A percentile compares a stretch with the other conserved stretches of the same genome.
These are phyloP conservation scores for Ovibos moschatus DNA, from an alignment of 2,113 vertebrate species.

Conservation along the genomic window DNA sequence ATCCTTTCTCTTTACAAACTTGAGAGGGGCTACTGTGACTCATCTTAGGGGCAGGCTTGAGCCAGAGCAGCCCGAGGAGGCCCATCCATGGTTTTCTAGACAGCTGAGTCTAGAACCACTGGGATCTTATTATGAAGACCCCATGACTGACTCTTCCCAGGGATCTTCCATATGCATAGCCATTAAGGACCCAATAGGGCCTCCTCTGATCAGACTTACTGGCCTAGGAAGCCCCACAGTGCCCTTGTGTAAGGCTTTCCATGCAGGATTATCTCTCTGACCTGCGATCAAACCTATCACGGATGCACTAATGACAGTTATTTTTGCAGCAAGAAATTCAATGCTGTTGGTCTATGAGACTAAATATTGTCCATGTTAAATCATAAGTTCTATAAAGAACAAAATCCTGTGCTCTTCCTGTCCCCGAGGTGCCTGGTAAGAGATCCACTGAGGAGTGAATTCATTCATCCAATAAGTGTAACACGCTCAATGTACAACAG, in stretches of 20 bases:
- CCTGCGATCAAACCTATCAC: neutral
- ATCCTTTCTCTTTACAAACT: neutral
- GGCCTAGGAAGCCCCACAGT: neutral
- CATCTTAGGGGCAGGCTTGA: neutral
- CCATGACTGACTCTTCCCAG: neutral
- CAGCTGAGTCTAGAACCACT: neutral
- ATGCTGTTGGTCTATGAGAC: neutral
- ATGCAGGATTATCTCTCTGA: neutral
- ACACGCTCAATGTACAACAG: neutral
- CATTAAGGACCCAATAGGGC: neutral
- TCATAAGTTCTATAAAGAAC: neutral
- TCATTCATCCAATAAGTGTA: neutral
- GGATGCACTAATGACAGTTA: neutral
- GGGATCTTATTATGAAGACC: neutral
- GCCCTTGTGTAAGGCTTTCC: neutral
- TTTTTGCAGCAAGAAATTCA: neutral
- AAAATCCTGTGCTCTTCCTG: neutral
- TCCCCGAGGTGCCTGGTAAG: neutral
- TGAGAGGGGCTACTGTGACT: neutral
- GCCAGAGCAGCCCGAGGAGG: neutral
- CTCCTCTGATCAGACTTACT: neutral
- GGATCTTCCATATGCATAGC: neutral
- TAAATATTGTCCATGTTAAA: neutral
- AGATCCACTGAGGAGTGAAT: neutral
- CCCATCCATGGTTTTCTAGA: neutral